Evolutionary conservation across 2,113 vertebrate genomes (phyloP).

Genomic region (Xiphorhynchus elegans): DNA sequence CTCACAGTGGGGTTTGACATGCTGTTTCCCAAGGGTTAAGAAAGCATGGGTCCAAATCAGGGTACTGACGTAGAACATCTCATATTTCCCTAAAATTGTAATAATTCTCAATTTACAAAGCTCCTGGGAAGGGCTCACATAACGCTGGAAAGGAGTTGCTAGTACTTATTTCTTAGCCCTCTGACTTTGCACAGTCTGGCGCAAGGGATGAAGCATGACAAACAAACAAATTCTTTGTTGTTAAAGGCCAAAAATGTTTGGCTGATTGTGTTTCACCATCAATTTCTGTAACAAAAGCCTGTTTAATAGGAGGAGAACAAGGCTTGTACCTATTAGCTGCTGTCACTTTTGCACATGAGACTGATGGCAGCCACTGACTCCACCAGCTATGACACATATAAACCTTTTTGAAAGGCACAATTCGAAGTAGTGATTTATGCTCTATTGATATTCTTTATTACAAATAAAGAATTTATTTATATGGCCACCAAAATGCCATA

Average conservation of each 20-base stretch:
- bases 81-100: not conserved
- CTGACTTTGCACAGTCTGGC: not conserved
- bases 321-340: not conserved
- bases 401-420: not conserved
- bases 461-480: not conserved
- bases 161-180: not conserved
- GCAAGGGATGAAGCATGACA: not conserved
- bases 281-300: not conserved
- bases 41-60: not conserved
- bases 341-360: not conserved
- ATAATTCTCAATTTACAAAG: not conserved
- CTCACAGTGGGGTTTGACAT: accelerated
- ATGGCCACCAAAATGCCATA: not conserved
- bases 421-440: not conserved
- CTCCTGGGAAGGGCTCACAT: not conserved
- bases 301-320: not conserved
- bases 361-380: not conserved
- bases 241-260: not conserved
- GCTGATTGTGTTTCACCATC: not conserved
- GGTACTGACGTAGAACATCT: not conserved
- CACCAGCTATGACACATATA: not conserved
- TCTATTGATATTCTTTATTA: not conserved
- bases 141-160: not conserved
- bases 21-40: not conserved
- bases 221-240: not conserved